These are phyloP conservation scores for Notamacropus eugenii DNA, from an alignment of 2,797 vertebrate species.

Conservation along the genomic window DNA sequence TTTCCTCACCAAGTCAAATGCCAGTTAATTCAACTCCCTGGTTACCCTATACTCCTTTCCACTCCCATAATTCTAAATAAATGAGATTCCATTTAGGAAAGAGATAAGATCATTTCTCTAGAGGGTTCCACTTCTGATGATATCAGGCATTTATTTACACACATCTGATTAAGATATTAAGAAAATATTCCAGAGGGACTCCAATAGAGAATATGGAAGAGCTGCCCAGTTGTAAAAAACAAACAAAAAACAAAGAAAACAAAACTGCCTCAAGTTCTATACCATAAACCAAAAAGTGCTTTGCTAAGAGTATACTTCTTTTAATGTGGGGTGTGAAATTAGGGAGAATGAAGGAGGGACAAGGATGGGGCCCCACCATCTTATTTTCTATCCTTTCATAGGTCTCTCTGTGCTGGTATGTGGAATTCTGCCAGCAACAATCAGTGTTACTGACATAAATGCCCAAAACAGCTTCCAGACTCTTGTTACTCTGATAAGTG, in stretches of 20 bases:
- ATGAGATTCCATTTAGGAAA: conserved; percentile 44
- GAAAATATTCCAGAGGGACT: conserved; percentile 51
- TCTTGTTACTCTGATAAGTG: conserved; percentile 59
- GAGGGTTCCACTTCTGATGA: conserved; percentile 42
- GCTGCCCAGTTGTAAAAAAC: background rate
- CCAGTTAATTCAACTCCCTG: conserved; percentile 61
- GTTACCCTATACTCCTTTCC: conserved; percentile 6
- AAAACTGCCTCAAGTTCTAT: background rate
- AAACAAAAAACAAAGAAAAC: background rate
- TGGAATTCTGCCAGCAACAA: conserved; percentile 71
- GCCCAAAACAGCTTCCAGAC: conserved; percentile 61
- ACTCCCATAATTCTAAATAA: conserved; percentile 37
- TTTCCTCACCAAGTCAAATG: conserved; percentile 84
- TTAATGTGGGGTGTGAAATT: conserved; percentile 45
- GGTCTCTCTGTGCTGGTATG: conserved; percentile 64
- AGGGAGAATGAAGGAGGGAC: conserved; percentile 54
- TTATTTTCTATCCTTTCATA: conserved; percentile 52
- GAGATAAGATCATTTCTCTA: background rate
- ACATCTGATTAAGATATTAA: conserved; percentile 49
- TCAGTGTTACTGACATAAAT: conserved; percentile 73
- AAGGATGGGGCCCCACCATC: conserved; percentile 48
- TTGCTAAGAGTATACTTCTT: conserved; percentile 19
- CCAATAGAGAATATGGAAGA: conserved; percentile 39
- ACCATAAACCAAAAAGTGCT: conserved; percentile 13
- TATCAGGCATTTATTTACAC: conserved; percentile 28